Evolutionary conservation across 53 echinoderm and acorn worm genomes (phyloP).

Genomic region (Patiria pectinifera): DNA sequence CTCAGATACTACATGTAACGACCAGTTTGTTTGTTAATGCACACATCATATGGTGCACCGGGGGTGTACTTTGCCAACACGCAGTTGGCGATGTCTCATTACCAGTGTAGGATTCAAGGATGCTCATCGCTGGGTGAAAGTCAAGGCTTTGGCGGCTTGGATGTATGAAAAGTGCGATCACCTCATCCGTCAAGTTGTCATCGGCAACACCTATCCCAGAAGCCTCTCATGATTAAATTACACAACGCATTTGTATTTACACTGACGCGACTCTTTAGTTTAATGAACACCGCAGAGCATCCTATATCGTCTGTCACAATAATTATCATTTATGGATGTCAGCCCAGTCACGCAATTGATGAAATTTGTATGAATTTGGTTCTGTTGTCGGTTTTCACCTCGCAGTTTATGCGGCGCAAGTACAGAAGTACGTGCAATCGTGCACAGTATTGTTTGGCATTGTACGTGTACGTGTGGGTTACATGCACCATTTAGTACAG

Average conservation of each 20-base stretch:
- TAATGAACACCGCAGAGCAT: background rate
- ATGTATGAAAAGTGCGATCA: background rate
- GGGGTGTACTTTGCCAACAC: constrained; percentile 9
- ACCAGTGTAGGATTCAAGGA: constrained; percentile 17
- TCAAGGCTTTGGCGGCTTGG: background rate
- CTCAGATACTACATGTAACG: too few species aligned
- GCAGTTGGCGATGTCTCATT: constrained; percentile 16
- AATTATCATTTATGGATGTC: background rate
- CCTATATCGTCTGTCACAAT: background rate
- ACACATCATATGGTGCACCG: background rate
- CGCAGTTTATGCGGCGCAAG: too few species aligned
- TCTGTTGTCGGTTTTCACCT: background rate
- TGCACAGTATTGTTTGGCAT: too few species aligned
- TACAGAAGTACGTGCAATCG: too few species aligned
- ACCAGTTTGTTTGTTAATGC: background rate
- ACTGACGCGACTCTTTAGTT: background rate
- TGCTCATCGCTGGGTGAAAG: background rate
- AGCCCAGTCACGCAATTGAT: background rate
- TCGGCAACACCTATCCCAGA: constrained; percentile 25
- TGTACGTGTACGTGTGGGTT: too few species aligned
- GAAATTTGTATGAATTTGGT: background rate
- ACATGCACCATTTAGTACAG: too few species aligned
- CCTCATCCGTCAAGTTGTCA: constrained; percentile 15
- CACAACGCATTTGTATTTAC: background rate
- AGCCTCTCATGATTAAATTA: constrained; percentile 42